Evolutionary conservation across 2,113 vertebrate genomes (phyloP).

Genomic region (Pangasianodon hypophthalmus): DNA sequence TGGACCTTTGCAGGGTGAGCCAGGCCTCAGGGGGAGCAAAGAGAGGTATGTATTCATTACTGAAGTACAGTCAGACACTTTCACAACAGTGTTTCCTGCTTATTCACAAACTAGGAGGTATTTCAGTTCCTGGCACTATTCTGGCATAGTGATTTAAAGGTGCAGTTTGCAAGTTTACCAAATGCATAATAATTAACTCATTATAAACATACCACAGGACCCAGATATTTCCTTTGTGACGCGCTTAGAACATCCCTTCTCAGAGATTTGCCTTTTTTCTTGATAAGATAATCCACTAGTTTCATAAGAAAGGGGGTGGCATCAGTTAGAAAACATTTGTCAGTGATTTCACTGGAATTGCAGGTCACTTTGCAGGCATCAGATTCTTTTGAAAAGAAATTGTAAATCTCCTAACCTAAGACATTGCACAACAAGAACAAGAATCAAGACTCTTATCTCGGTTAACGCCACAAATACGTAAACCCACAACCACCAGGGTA

Average conservation of each 20-base stretch:
- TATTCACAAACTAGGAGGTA: not conserved
- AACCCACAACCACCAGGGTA: not conserved
- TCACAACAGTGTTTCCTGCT: constrained; percentile 14
- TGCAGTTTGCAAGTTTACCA: not conserved
- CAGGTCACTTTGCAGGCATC: not conserved
- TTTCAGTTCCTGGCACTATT: constrained; percentile 1
- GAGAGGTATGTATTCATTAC: constrained; percentile 51
- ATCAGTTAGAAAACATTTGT: not conserved
- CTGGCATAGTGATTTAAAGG: not conserved
- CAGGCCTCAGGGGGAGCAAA: constrained; percentile 53
- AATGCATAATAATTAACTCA: not conserved
- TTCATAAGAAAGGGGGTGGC: not conserved
- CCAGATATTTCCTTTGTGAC: not conserved
- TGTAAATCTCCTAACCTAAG: not conserved
- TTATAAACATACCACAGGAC: not conserved
- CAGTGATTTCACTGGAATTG: not conserved
- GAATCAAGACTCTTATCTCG: not conserved
- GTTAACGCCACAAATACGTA: not conserved
- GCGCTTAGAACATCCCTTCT: not conserved
- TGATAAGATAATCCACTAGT: not conserved
- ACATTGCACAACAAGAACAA: not conserved
- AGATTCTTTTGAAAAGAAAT: not conserved
- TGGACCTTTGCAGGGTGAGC: constrained; percentile 46
- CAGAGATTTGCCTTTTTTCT: not conserved
- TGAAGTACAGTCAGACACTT: not conserved